These are phyloP conservation scores for Plagodis pulveraria DNA, from an alignment of 2,888 invertebrate genomes.

Conservation along the genomic window DNA sequence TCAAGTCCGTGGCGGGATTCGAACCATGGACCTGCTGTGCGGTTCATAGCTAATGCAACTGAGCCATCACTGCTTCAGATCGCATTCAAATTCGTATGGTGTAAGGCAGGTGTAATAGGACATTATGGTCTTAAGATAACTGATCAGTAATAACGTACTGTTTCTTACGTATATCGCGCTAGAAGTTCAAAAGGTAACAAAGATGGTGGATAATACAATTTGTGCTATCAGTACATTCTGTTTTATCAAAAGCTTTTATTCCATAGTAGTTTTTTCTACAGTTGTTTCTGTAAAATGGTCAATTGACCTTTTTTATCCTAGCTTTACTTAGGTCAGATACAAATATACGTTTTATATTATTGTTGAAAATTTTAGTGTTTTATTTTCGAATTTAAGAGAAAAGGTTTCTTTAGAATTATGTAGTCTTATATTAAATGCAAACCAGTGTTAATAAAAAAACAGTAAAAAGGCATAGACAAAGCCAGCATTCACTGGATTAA, in stretches of 20 bases:
- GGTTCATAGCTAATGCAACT: too few relatives aligned
- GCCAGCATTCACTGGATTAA: too few relatives aligned
- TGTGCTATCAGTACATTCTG: constrained; percentile 28
- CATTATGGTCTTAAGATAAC: too few relatives aligned
- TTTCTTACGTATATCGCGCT: constrained; percentile 9
- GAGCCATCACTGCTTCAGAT: too few relatives aligned
- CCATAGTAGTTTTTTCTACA: constrained; percentile 1
- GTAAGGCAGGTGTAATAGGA: too few relatives aligned
- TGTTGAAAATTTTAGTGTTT: background rate
- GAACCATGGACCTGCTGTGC: too few relatives aligned
- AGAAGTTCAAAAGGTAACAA: constrained; percentile 37
- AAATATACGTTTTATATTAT: background rate
- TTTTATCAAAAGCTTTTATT: constrained; percentile 26
- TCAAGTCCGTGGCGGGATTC: too few relatives aligned
- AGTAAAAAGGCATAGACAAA: too few relatives aligned
- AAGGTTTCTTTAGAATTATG: too few relatives aligned
- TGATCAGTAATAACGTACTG: background rate
- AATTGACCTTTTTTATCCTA: background rate
- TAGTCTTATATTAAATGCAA: too few relatives aligned
- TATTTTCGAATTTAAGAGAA: background rate
- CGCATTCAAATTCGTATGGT: too few relatives aligned
- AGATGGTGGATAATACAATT: constrained; percentile 40
- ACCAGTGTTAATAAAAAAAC: too few relatives aligned
- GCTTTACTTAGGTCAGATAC: background rate
- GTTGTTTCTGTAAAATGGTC: constrained; percentile 23